Conservation (phyloP, 1,140 invertebrate species). For the Pogonomyrmex californicus region DNA sequence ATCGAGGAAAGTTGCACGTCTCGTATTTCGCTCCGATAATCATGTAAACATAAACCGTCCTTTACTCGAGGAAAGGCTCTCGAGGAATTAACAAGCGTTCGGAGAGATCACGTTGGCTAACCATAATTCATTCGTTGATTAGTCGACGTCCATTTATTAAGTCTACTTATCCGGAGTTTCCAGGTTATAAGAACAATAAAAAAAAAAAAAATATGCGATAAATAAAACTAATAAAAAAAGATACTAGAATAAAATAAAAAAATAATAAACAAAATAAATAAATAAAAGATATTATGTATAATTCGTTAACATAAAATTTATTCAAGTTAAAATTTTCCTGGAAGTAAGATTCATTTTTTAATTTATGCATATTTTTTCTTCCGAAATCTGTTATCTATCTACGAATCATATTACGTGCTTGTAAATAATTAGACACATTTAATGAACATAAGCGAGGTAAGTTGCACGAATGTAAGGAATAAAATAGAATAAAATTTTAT, state of each 20-base stretch:
- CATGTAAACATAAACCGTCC: slow-evolving; percentile 46
- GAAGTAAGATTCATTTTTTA: background rate
- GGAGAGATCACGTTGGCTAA: background rate
- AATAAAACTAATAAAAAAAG: background rate
- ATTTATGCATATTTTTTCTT: background rate
- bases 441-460: background rate
- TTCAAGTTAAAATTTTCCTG: background rate
- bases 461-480: background rate
- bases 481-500: background rate
- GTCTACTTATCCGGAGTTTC: background rate
- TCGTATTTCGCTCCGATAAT: slow-evolving; percentile 24
- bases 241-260: background rate
- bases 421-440: slow-evolving; percentile 7
- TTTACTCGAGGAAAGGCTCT: slow-evolving; percentile 15
- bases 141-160: background rate
- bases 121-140: slow-evolving; percentile 11
- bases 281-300: background rate
- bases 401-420: background rate
- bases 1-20: slow-evolving; percentile 49
- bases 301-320: background rate
- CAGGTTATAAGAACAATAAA: background rate
- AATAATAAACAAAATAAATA: slow-evolving; percentile 12
- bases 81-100: slow-evolving; percentile 25
- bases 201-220: background rate
- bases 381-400: background rate